Percentiles rank a stretch among this genome's conserved stretches.
Conservation (phyloP, 2,888 invertebrate species). For the Netelia virgata region DNA sequence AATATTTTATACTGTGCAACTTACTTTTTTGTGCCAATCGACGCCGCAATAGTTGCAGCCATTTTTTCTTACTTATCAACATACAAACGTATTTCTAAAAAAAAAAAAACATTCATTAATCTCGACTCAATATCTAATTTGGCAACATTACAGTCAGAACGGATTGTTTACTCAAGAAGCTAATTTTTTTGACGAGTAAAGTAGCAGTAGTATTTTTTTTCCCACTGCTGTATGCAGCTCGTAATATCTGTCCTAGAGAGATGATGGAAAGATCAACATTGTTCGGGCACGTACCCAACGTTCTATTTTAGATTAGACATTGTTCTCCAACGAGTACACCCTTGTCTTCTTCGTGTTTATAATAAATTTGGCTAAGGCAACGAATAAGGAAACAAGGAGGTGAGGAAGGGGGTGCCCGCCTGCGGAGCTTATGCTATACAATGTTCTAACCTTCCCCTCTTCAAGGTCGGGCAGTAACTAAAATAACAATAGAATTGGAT, state of each 20-base stretch:
- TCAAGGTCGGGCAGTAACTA: no score
- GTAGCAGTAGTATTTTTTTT: no score
- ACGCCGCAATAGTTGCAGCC: slow-evolving; percentile 21
- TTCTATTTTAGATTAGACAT: slow-evolving; percentile 52
- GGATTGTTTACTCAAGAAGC: background rate
- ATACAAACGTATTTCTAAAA: slow-evolving; percentile 23
- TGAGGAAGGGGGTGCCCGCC: no score
- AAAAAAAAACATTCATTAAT: background rate
- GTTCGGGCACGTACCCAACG: slow-evolving; percentile 27
- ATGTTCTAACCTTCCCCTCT: no score
- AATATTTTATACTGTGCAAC: background rate
- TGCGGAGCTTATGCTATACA: no score
- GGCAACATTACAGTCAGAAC: background rate
- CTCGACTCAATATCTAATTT: slow-evolving; percentile 18
- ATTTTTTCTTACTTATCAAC: slow-evolving; percentile 26
- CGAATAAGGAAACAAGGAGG: no score
- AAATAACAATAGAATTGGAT: no score
- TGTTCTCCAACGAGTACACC: slow-evolving; percentile 16
- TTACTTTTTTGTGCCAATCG: slow-evolving; percentile 48
- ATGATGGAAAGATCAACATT: background rate
- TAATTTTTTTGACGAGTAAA: background rate
- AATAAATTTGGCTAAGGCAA: no score
- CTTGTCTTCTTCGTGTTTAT: slow-evolving; percentile 5
- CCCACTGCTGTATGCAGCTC: background rate
- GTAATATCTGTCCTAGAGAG: background rate